These are phyloP conservation scores for Argentina silus DNA, from an alignment of 2,797 vertebrate genomes.

Conservation along the genomic window DNA sequence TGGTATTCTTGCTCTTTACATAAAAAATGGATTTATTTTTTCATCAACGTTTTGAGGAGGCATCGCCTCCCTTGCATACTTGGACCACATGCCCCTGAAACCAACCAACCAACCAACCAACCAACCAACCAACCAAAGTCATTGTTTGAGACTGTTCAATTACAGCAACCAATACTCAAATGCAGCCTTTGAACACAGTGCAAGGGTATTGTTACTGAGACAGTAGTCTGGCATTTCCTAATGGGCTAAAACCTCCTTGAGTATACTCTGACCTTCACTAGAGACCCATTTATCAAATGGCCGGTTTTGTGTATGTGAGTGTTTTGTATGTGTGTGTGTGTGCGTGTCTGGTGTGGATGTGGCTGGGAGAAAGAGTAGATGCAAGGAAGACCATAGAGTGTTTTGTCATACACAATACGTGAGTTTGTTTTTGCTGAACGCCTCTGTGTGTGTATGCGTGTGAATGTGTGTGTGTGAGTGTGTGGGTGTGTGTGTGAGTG, in stretches of 20 bases:
- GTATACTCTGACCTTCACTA: background rate
- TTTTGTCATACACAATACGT: background rate
- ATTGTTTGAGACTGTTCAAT: background rate
- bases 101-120: no score
- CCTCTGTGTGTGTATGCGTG: background rate
- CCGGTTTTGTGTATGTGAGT: background rate
- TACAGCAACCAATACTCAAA: constrained; percentile 3
- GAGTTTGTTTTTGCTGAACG: background rate
- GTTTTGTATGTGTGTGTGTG: background rate
- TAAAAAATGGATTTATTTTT: no score
- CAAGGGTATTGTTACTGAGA: background rate
- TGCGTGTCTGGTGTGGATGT: background rate
- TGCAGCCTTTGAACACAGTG: background rate
- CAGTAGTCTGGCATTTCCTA: background rate
- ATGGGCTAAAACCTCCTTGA: background rate
- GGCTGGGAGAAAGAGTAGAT: background rate
- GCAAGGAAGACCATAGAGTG: background rate
- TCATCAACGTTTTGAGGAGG: no score
- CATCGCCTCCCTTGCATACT: no score
- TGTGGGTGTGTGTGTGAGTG: constrained; percentile 23
- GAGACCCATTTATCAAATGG: background rate
- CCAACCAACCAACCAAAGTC: no score
- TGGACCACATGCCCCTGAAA: no score
- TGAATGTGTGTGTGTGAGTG: background rate
- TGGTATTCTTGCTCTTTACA: no score